Evolutionary conservation across 2,797 vertebrate genomes (phyloP).

Genomic region (Denticeps clupeoides): DNA sequence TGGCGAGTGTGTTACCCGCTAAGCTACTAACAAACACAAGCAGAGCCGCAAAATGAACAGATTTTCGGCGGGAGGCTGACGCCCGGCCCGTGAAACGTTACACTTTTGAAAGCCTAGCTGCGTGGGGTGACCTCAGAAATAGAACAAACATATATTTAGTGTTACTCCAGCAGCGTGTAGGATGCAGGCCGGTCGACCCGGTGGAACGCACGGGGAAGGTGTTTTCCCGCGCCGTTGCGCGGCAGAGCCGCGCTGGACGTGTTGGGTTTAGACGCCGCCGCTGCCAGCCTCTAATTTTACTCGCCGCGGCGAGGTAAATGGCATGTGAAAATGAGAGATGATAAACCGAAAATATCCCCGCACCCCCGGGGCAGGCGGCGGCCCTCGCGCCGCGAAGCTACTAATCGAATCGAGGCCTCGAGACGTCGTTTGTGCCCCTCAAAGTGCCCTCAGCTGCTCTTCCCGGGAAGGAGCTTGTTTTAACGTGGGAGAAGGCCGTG

Average conservation of each 20-base stretch:
- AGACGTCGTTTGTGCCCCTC: slow-evolving; percentile 18
- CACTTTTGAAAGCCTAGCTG: slow-evolving; percentile 5
- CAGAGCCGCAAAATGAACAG: not conserved
- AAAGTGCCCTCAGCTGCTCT: slow-evolving; percentile 17
- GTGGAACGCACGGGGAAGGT: not conserved
- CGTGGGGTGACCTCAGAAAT: slow-evolving; percentile 14
- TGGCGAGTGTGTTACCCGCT: too few species aligned
- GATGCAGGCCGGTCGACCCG: not conserved
- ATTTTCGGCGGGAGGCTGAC: not conserved
- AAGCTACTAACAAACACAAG: not conserved
- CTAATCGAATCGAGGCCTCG: slow-evolving; percentile 19
- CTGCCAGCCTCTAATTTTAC: not conserved
- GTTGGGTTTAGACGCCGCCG: not conserved
- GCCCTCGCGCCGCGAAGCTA: slow-evolving; percentile 16
- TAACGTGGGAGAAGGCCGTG: too few species aligned
- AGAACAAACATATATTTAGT: slow-evolving; percentile 16
- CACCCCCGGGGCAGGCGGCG: slow-evolving; percentile 8
- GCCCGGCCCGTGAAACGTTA: slow-evolving; percentile 8
- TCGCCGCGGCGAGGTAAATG: slow-evolving; percentile 17
- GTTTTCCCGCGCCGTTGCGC: not conserved
- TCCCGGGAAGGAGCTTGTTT: slow-evolving; percentile 15
- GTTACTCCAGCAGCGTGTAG: not conserved
- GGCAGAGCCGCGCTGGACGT: not conserved
- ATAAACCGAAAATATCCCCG: slow-evolving; percentile 33
- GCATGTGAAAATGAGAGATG: slow-evolving; percentile 21